Conservation (phyloP, 2,888 invertebrate species). For the Esperia sulphurella region DNA sequence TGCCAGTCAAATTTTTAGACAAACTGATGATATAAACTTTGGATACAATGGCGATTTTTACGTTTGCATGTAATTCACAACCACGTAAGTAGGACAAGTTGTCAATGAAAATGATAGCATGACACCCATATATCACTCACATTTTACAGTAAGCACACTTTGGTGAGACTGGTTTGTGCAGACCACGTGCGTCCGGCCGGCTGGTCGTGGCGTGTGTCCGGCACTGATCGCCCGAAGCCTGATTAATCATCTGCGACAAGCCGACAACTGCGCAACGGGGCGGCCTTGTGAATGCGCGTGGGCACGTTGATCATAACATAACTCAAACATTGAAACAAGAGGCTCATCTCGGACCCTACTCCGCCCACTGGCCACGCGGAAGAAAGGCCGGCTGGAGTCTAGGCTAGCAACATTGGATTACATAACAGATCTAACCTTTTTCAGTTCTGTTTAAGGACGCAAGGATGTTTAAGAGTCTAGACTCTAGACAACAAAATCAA, state of each 20-base stretch:
- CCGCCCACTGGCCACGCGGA: slow-evolving; percentile 28
- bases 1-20: no score
- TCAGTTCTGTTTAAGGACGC: not conserved
- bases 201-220: slow-evolving; percentile 59
- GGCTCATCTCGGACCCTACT: slow-evolving; percentile 48
- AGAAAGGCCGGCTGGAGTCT: slow-evolving; percentile 14
- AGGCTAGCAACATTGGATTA: not conserved
- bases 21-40: no score
- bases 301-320: slow-evolving; percentile 55
- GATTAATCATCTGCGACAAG: slow-evolving; percentile 71
- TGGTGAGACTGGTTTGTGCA: not conserved
- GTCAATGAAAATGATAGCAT: not conserved
- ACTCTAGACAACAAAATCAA: no score
- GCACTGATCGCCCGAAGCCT: slow-evolving; percentile 54
- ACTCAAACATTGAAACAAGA: slow-evolving; percentile 39
- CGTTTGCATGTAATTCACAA: no score
- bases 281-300: slow-evolving; percentile 67
- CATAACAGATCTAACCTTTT: not conserved
- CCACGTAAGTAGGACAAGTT: not conserved
- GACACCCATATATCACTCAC: not conserved
- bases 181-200: slow-evolving; percentile 40
- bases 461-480: no score
- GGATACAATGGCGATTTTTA: no score
- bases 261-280: slow-evolving; percentile 55
- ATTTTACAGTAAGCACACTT: not conserved